phyloP scores from a whole-genome alignment of 1,140 invertebrate species.

The Ditylenchus dipsaci region DNA sequence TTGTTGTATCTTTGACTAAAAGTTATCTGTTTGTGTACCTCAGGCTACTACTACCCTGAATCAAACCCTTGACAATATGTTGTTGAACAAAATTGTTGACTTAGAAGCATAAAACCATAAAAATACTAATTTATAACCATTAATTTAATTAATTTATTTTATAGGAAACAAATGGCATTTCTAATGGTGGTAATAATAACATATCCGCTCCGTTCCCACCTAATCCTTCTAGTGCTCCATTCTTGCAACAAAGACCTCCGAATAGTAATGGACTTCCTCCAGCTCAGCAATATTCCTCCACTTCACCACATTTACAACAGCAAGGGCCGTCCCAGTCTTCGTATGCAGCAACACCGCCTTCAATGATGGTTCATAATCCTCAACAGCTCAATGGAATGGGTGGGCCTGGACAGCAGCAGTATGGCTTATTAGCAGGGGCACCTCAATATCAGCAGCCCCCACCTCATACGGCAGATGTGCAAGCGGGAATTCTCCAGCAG shows the following conservation, averaged over 20 bases:
- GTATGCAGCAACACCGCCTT: neutral
- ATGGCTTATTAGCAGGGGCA: neutral
- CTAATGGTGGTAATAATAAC: neutral
- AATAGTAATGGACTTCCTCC: neutral
- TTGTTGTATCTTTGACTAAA: too few relatives aligned
- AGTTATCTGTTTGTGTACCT: too few relatives aligned
- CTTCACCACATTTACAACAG: conserved; percentile 7
- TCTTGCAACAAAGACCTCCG: neutral
- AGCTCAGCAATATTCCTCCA: neutral
- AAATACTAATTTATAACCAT: too few relatives aligned
- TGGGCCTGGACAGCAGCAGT: neutral
- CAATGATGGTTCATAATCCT: neutral
- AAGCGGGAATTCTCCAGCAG: neutral
- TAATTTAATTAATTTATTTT: too few relatives aligned
- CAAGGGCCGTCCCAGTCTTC: conserved; percentile 3
- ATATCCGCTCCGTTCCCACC: neutral
- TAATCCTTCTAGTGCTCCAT: neutral
- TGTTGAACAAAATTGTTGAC: too few relatives aligned
- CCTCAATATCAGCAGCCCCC: neutral
- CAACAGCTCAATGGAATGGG: neutral
- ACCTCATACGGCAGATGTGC: neutral
- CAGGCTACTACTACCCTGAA: too few relatives aligned
- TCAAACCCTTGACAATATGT: too few relatives aligned
- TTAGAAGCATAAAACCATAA: too few relatives aligned
- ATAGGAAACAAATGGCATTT: too few relatives aligned